Evolutionary conservation across 1,140 invertebrate genomes (phyloP), one percentile per base, ranked within the genome.

Genomic region (Zaprionus ghesquierei): DNA sequence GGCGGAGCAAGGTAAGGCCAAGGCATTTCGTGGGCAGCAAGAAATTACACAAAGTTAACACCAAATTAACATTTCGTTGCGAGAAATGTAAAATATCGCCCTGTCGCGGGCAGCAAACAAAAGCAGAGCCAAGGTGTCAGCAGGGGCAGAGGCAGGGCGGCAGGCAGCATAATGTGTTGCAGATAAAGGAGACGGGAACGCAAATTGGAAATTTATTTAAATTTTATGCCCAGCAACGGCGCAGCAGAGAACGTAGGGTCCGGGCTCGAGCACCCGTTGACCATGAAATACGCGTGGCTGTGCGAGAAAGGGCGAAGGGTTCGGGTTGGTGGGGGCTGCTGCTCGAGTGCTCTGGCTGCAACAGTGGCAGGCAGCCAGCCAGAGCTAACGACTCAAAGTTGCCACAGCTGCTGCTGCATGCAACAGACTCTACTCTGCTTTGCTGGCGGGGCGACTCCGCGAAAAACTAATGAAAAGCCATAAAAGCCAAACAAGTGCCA

Each of bases 191-290:
- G 38, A 51, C 25, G 23, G 22, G 31, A 51, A 81, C 63, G 70
- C 80, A 89, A 89, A 89, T 89, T 80, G 79, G 85, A 80, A 84
- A 80, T 89, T 89, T 89, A 89, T 89, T 89, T 84, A 89, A 89
- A 89, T 89, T 89, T 80, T 75, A 89, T 84, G 63, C 74, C 64
- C 46, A 62, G 15, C 59, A 53, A 63, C 53, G 61, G 20, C 49
- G 31, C 35, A 54, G 29, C 27, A 15, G 41, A 23, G 4, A 22
- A 25, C 13, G 49, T 12, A 15, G 31, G 51, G 8, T 31, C 13
- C 15, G 27, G 9, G 18, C 64, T 68, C 70, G 58, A 69, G 64
- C 51, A 73, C 50, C 58, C 70, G 56, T 56, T 73, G 70, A 69
- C 70, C 70, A 73, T 73, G 70, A 73, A 73, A 69, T 68, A 72